These are phyloP conservation scores for Drosophila meridionalis DNA, from an alignment of 2,888 invertebrate genomes.

Conservation along the genomic window DNA sequence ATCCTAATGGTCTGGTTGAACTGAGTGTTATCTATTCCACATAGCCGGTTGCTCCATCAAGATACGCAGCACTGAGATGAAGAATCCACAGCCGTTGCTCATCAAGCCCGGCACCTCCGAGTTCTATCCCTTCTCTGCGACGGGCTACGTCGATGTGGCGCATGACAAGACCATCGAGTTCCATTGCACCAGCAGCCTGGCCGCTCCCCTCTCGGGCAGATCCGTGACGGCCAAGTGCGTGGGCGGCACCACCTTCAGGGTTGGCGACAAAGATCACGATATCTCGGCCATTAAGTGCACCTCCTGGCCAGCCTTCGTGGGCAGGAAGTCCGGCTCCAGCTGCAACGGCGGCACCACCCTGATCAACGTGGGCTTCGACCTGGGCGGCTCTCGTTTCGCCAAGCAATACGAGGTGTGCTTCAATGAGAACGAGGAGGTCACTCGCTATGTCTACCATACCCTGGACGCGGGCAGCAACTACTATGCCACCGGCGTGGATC, in stretches of 20 bases:
- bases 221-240: conserved; percentile 71
- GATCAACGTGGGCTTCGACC: conserved; percentile 82
- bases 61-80: conserved; percentile 61
- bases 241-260: conserved; percentile 63
- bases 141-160: conserved; percentile 63
- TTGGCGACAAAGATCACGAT: conserved; percentile 56
- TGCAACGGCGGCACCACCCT: conserved; percentile 76
- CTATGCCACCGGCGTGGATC: conserved; percentile 82
- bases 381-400: conserved; percentile 74
- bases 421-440: conserved; percentile 79
- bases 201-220: conserved; percentile 58
- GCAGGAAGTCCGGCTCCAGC: conserved; percentile 66
- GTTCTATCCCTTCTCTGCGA: conserved; percentile 61
- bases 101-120: conserved; percentile 83
- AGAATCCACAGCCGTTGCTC: conserved; percentile 87
- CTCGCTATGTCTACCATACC: conserved; percentile 81
- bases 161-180: conserved; percentile 71
- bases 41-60: conserved; percentile 64
- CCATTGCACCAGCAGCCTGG: conserved; percentile 70
- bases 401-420: conserved; percentile 83
- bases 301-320: conserved; percentile 71
- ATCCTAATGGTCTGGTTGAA: neutral
- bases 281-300: conserved; percentile 81
- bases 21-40: neutral
- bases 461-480: conserved; percentile 83